Evolutionary conservation across 2,888 invertebrate species (phyloP), one percentile per base, ranked within the genome.

Genomic region (Mellilla xanthometata): DNA sequence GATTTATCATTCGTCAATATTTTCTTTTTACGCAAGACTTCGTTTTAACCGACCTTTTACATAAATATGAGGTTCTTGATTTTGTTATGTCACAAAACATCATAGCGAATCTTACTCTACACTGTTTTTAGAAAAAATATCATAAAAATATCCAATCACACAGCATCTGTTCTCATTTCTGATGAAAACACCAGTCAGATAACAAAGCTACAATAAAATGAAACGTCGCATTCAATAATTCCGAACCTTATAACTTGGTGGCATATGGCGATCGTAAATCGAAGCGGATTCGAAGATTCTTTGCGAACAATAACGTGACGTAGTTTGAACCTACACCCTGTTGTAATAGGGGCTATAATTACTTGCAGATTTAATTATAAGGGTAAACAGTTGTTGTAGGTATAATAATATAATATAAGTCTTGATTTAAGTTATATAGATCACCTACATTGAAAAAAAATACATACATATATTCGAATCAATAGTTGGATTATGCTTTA

Each of bases 161-260:
- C 7, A n/a, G 19, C 36, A 28, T 36, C 28, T 36, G 36, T 19
- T 3, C 29, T 28, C 27, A 31, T 15, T 12, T 12, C 19, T 34
- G 34, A 39, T 9, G 45, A 46, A 39, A 46, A 46, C 10, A 39
- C 36, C 60, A 56, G 51, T 40, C 42, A 50, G 52, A 60, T 58
- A 64, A 67, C 60, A 61, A 65, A 56, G 52, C 58, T 60, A 61
- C 56, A 62, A 61, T 57, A 57, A 39, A 39, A 19, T 46, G 39
- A 52, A 62, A 59, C 58, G 60, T 61, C 53, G 66, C 65, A 63
- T 66, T 60, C 58, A 60, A 67, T 64, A 64, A 62, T 63, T 56
- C 58, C 60, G 63, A 47, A 34, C 36, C 28, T 36, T 39, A 39
- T 31, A 39, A 48, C 28, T 47, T 27, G 42, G 46, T 40, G 46